Percentiles rank a stretch among this genome's conserved stretches.
phyloP scores from a whole-genome alignment of 2,888 invertebrate genomes.

The Andrena minutula region DNA sequence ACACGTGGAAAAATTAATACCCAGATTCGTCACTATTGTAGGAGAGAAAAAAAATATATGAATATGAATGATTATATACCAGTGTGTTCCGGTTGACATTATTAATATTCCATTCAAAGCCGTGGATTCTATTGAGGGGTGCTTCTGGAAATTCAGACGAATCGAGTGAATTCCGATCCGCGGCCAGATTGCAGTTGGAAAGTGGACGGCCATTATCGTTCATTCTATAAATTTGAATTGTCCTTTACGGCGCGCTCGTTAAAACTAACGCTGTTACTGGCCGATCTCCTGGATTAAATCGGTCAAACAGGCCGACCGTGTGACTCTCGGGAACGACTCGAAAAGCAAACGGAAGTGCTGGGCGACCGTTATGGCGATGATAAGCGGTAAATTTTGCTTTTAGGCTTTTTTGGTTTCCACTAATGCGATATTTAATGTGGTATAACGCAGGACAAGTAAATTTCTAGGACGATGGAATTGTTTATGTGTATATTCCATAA shows the following conservation, averaged over 20 bases:
- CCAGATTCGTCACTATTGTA: slow-evolving; percentile 31
- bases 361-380: slow-evolving; percentile 15
- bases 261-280: slow-evolving; percentile 54
- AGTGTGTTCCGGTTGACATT: slow-evolving; percentile 36
- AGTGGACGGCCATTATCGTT: slow-evolving; percentile 68
- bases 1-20: slow-evolving; percentile 31
- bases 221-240: slow-evolving; percentile 75
- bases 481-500: too few relatives aligned
- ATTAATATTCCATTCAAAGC: slow-evolving; percentile 68
- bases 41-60: slow-evolving; percentile 20
- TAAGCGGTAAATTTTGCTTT: slow-evolving; percentile 5
- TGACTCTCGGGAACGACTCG: slow-evolving; percentile 24
- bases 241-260: slow-evolving; percentile 68
- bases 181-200: slow-evolving; percentile 62
- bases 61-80: slow-evolving; percentile 50
- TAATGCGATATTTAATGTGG: not conserved
- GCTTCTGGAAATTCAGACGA: slow-evolving; percentile 56
- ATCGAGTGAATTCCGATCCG: slow-evolving; percentile 55
- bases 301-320: slow-evolving; percentile 26
- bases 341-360: slow-evolving; percentile 47
- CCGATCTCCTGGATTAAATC: slow-evolving; percentile 50
- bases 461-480: not conserved
- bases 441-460: not conserved
- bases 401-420: not conserved
- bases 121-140: slow-evolving; percentile 42